Evolutionary conservation across 2,113 vertebrate species (phyloP).

Genomic region (Pseudonaja textilis): DNA sequence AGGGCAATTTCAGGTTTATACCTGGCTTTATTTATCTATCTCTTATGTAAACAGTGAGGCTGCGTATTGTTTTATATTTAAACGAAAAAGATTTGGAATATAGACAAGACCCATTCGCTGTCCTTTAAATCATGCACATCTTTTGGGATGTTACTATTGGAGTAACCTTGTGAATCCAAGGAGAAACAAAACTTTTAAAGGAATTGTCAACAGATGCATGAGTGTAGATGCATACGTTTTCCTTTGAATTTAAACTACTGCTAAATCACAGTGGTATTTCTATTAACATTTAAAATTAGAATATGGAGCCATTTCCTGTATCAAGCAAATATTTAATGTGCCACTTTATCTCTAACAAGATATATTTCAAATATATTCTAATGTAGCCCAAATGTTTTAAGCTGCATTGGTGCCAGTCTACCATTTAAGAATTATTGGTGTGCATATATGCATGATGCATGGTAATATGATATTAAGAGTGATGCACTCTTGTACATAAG

Average conservation of each 20-base stretch:
- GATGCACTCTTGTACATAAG: neutral
- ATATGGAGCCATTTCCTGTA: neutral
- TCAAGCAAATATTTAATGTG: neutral
- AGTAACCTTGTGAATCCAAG: neutral
- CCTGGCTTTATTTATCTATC: neutral
- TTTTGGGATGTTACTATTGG: neutral
- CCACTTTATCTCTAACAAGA: neutral
- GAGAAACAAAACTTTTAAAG: neutral
- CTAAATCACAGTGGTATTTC: neutral
- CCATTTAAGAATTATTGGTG: neutral
- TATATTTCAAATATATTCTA: neutral
- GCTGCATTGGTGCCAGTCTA: neutral
- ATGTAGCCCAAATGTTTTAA: neutral
- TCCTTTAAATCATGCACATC: neutral
- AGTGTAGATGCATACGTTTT: neutral
- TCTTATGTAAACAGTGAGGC: neutral
- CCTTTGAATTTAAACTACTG: neutral
- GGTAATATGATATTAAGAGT: neutral
- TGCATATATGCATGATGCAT: neutral
- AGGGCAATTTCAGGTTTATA: neutral
- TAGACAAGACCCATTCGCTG: neutral
- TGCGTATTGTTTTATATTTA: neutral
- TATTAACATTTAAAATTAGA: neutral
- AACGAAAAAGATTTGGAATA: neutral
- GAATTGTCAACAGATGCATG: neutral